Evolutionary conservation across 1,140 invertebrate species (phyloP).

Genomic region (Portunus trituberculatus): DNA sequence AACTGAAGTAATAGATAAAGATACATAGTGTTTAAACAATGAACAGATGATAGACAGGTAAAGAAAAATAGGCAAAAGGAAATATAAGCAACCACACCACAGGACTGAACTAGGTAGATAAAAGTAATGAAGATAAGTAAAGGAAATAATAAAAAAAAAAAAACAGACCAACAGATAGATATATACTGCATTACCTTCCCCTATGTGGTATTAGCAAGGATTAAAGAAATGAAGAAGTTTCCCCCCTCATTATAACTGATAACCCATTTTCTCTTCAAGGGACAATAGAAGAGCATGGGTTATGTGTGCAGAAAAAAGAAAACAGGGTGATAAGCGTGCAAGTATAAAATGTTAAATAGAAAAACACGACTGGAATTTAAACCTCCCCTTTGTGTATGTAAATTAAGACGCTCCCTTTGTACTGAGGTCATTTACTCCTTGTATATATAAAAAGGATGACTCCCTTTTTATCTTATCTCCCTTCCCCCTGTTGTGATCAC

Average conservation of each 20-base stretch:
- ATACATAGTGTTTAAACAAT: too few species aligned
- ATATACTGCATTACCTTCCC: neutral
- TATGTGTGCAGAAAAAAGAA: neutral
- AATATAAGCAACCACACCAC: too few species aligned
- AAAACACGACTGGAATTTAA: neutral
- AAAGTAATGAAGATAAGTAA: neutral
- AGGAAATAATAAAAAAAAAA: neutral
- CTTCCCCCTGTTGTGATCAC: neutral
- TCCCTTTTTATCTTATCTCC: neutral
- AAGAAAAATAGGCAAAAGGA: too few species aligned
- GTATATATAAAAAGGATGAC: neutral
- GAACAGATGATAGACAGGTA: too few species aligned
- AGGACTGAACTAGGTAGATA: neutral
- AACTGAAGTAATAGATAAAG: too few species aligned
- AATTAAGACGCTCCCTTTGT: too few species aligned
- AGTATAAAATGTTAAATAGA: neutral
- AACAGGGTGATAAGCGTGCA: neutral
- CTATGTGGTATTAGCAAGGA: too few species aligned
- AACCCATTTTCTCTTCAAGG: too few species aligned
- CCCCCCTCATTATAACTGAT: too few species aligned
- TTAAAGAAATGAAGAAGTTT: too few species aligned
- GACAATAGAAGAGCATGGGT: neutral
- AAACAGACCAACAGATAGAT: neutral
- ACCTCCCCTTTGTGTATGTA: neutral
- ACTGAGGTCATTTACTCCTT: neutral